Evolutionary conservation across 1,140 invertebrate species (phyloP).

Genomic region (Heterodera schachtii): DNA sequence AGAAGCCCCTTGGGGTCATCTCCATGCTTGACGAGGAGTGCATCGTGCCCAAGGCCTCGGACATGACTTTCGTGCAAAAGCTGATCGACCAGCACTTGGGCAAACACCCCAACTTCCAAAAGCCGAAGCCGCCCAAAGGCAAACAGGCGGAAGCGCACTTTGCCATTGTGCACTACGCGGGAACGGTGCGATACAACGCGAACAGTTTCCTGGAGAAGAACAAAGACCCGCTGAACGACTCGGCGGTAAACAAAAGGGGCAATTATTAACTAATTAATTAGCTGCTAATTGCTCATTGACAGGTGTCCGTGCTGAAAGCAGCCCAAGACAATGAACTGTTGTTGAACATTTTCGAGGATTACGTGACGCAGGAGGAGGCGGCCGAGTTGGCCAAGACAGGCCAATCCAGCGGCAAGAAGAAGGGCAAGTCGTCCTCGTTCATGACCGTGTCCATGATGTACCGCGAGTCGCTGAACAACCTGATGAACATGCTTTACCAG

Average conservation of each 20-base stretch:
- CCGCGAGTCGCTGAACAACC: slow-evolving; percentile 64
- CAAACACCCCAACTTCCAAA: slow-evolving; percentile 93
- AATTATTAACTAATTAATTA: not conserved
- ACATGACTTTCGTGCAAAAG: slow-evolving; percentile 97
- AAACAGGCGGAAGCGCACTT: slow-evolving; percentile 79
- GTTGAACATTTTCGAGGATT: slow-evolving; percentile 61
- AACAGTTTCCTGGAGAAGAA: slow-evolving; percentile 66
- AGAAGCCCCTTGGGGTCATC: slow-evolving; percentile 99
- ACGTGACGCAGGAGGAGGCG: slow-evolving; percentile 62
- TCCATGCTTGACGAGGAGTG: slow-evolving; percentile 99
- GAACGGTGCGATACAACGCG: slow-evolving; percentile 69
- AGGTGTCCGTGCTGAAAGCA: slow-evolving; percentile 76
- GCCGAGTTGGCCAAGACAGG: slow-evolving; percentile 62
- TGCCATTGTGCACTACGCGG: slow-evolving; percentile 65
- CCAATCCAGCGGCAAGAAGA: slow-evolving; percentile 58
- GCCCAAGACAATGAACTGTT: slow-evolving; percentile 55
- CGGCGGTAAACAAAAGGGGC: slow-evolving; percentile 74
- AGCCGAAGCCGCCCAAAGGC: slow-evolving; percentile 90
- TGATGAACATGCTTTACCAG: slow-evolving; percentile 62
- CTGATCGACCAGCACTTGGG: slow-evolving; percentile 97
- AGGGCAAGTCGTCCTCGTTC: slow-evolving; percentile 65
- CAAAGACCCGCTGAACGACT: slow-evolving; percentile 73
- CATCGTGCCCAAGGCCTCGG: slow-evolving; percentile 99
- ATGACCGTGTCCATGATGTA: slow-evolving; percentile 66
- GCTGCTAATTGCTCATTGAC: not conserved